Percentiles rank a stretch among this genome's conserved stretches.
Evolutionary conservation across 2,113 vertebrate species (phyloP).

Genomic region (Mesoclemmys tuberculata): DNA sequence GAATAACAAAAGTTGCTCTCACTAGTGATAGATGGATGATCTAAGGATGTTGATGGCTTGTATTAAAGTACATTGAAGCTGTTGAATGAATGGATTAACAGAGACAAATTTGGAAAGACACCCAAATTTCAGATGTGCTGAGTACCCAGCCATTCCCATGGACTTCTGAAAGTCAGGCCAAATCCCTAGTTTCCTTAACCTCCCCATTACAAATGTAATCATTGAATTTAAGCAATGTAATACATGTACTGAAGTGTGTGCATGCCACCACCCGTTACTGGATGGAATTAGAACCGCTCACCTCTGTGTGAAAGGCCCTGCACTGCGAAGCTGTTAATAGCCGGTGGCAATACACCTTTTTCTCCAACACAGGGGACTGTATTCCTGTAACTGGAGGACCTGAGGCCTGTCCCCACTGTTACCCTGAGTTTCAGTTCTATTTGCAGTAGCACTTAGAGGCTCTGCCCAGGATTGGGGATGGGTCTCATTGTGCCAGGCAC

Average conservation of each 20-base stretch:
- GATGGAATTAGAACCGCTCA: background rate
- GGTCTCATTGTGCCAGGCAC: background rate
- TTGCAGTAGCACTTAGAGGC: background rate
- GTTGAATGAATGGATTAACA: background rate
- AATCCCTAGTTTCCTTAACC: background rate
- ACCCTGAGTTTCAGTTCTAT: background rate
- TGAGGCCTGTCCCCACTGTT: background rate
- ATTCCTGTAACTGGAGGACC: background rate
- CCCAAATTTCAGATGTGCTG: background rate
- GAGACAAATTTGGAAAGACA: background rate
- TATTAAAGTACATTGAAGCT: background rate
- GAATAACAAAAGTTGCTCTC: background rate
- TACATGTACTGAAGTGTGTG: background rate
- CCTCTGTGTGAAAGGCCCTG: background rate
- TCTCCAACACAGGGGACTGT: too few relatives aligned
- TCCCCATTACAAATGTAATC: background rate
- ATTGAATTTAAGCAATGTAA: background rate
- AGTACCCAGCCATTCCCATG: background rate
- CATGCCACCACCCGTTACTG: background rate
- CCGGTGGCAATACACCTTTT: background rate
- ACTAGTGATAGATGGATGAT: background rate
- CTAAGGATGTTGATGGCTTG: background rate
- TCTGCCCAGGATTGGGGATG: background rate
- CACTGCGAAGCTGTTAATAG: background rate
- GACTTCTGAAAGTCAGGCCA: background rate